A percentile compares a stretch with the other conserved stretches of the same genome.
Conservation (phyloP, 2,888 invertebrate species). For the Hymenopus coronatus region DNA sequence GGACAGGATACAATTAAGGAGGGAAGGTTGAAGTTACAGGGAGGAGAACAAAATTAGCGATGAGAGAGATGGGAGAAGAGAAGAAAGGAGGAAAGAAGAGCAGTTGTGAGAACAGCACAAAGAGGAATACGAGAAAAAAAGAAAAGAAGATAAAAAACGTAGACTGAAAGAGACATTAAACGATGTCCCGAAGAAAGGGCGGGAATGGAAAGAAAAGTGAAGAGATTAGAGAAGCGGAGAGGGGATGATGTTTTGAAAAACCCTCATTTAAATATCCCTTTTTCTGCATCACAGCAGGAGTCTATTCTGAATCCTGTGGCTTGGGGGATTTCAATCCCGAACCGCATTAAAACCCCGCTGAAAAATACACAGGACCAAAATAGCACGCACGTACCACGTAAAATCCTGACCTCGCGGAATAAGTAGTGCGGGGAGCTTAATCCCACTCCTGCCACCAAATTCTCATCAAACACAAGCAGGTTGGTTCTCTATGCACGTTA, state of each 20-base stretch:
- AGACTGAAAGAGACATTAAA: neutral
- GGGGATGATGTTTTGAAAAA: neutral
- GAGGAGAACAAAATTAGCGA: too few relatives aligned
- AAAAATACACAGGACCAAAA: neutral
- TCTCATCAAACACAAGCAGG: too few relatives aligned
- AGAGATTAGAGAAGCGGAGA: neutral
- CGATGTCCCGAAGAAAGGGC: neutral
- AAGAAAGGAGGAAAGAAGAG: too few relatives aligned
- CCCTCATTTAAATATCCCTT: neutral
- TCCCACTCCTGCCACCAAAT: neutral
- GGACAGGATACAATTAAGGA: neutral
- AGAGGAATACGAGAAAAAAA: neutral
- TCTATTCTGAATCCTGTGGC: neutral
- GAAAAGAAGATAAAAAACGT: neutral
- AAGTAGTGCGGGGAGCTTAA: neutral
- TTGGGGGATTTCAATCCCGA: neutral
- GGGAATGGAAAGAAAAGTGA: neutral
- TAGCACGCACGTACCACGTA: neutral
- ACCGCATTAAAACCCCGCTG: neutral
- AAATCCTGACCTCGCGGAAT: neutral
- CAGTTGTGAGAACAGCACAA: too few relatives aligned
- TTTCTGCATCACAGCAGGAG: neutral
- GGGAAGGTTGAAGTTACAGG: too few relatives aligned
- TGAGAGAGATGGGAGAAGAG: neutral
- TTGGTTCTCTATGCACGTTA: too few relatives aligned